Conservation (phyloP, 2,888 invertebrate genomes). For the Sinohyriopsis cumingii region DNA sequence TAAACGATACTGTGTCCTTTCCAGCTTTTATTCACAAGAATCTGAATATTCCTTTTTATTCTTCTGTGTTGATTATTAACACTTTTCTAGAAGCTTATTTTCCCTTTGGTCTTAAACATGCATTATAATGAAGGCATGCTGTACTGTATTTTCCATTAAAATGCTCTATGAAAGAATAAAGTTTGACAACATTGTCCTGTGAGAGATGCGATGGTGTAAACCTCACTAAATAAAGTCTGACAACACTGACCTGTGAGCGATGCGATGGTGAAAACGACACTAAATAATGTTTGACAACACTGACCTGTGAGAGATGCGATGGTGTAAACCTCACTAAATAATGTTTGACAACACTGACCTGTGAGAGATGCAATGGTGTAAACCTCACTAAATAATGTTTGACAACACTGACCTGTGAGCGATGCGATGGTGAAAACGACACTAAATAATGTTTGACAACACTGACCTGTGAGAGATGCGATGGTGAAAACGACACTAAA, state of each 20-base stretch:
- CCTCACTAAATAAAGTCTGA: conserved; percentile 29
- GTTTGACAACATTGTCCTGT: conserved; percentile 40
- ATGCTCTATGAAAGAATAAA: neutral
- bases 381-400: conserved; percentile 29
- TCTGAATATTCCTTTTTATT: too few relatives aligned
- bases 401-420: conserved; percentile 45
- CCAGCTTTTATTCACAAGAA: too few relatives aligned
- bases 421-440: conserved; percentile 24
- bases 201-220: conserved; percentile 24
- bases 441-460: conserved; percentile 16
- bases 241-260: conserved; percentile 47
- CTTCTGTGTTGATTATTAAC: too few relatives aligned
- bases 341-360: conserved; percentile 35
- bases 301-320: conserved; percentile 47
- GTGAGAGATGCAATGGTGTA: conserved; percentile 37
- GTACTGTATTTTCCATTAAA: too few relatives aligned
- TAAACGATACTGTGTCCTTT: too few relatives aligned
- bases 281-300: conserved; percentile 15
- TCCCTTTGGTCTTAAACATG: too few relatives aligned
- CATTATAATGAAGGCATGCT: too few relatives aligned
- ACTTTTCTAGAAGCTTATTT: too few relatives aligned
- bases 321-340: conserved; percentile 29
- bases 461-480: conserved; percentile 48
- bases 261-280: conserved; percentile 25
- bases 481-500: conserved; percentile 28